Base-by-base conservation (phyloP, 2,113 vertebrate genomes). In the Corydoras maculifer region DNA sequence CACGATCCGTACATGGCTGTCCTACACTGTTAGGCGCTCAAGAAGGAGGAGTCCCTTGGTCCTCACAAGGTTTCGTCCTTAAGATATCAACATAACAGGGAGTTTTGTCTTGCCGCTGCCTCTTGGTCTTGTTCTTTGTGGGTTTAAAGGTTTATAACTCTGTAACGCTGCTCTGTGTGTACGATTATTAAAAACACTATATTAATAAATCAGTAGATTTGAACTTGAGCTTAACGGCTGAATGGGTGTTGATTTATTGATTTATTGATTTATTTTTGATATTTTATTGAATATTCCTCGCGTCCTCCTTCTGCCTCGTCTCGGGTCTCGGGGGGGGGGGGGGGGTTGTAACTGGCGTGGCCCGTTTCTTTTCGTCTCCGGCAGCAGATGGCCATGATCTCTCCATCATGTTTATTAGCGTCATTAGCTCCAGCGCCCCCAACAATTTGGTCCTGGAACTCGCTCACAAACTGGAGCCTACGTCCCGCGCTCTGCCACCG, bases 331-430 rank as follows among this genome's bases (percentile, higher is more conserved):
- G 13, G 10, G 9, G 10, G 13, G 10, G 9, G 10, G 3, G 13
- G 10, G 9, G 10, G 10, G 2, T 43, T 43, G 51, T 6, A 31
- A 63, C 72, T 10, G 51, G 51, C 3, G 32, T 15, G 65, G 30
- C 9, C 43, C 43, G 51, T 14, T 35, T 49, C 61, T 53, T 55
- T 57, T 64, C 65, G 63, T 29, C 15, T 61, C 62, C 58, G 14
- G 31, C 68, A 71, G 49, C 71, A 78, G 77, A 71, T 81, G 74
- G 74, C 30, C 35, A 10, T 61, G 70, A 59, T 73, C 73, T 71
- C 65, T 78, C 57, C 68, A 78, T 66, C 72, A 75, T 32, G 35
- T 80, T 76, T 78, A 77, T 60, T 73, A 74, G 67, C 69, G 49
- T 68, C 57, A 66, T 76, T 76, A 76, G 51, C 74, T 58, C 2